A percentile compares a stretch with the other conserved stretches of the same genome.
Evolutionary conservation across 2,888 invertebrate genomes (phyloP).

Genomic region (Baronia brevicornis): DNA sequence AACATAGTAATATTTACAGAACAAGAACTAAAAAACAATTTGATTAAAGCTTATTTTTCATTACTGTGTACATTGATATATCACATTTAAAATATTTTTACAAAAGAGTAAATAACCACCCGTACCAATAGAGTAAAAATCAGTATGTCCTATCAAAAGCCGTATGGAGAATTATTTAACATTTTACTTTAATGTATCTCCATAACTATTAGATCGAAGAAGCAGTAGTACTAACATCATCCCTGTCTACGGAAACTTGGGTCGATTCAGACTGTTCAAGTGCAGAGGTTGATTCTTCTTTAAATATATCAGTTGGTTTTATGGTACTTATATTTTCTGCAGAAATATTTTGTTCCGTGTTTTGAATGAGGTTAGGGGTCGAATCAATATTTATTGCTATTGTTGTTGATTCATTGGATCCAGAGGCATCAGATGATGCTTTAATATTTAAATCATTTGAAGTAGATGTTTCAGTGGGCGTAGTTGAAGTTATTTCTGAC

Average conservation of each 20-base stretch:
- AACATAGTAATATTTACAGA: slow-evolving; percentile 7
- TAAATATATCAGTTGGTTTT: slow-evolving; percentile 6
- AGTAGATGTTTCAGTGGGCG: slow-evolving; percentile 7
- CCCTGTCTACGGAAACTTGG: slow-evolving; percentile 24
- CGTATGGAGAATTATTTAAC: slow-evolving; percentile 11
- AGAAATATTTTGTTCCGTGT: slow-evolving; percentile 5
- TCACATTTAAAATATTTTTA: slow-evolving; percentile 12
- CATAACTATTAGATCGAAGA: slow-evolving; percentile 18
- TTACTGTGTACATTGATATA: slow-evolving; percentile 10
- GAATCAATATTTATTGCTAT: not conserved
- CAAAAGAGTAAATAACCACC: slow-evolving; percentile 12
- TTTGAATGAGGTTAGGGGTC: slow-evolving; percentile 3
- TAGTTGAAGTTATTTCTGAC: not conserved
- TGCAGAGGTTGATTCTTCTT: slow-evolving; percentile 16
- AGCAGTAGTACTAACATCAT: slow-evolving; percentile 24
- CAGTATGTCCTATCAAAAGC: slow-evolving; percentile 6
- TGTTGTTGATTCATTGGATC: slow-evolving; percentile 1
- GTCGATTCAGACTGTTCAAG: slow-evolving; percentile 18
- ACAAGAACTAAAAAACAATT: slow-evolving; percentile 12
- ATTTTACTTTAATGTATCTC: slow-evolving; percentile 2
- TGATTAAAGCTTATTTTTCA: slow-evolving; percentile 11
- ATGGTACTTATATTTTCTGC: slow-evolving; percentile 2
- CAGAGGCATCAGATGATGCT: no score
- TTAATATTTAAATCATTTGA: no score
- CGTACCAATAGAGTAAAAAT: slow-evolving; percentile 8